Conservation (phyloP, 2,797 vertebrate genomes). For the Manis crassicaudata region DNA sequence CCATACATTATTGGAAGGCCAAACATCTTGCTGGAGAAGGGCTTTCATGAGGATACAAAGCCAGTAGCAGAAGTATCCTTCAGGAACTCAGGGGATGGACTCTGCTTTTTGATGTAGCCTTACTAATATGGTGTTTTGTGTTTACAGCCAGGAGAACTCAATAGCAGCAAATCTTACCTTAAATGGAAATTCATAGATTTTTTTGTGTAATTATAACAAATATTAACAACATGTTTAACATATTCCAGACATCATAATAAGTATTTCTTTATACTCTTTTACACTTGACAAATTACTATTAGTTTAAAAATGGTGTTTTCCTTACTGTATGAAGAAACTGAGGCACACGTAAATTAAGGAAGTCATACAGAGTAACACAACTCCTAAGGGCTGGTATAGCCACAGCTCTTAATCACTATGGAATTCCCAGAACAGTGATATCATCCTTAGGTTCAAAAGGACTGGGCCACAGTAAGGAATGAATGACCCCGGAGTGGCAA, state of each 20-base stretch:
- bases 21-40: neutral
- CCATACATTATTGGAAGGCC: neutral
- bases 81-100: neutral
- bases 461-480: neutral
- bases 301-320: neutral
- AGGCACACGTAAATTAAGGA: neutral
- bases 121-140: neutral
- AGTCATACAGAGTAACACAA: neutral
- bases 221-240: neutral
- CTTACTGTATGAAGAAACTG: neutral
- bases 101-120: neutral
- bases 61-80: neutral
- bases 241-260: neutral
- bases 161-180: neutral
- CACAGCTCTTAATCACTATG: neutral
- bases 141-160: neutral
- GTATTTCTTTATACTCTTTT: neutral
- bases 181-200: neutral
- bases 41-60: neutral
- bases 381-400: accelerated
- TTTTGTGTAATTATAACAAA: neutral
- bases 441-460: neutral
- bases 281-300: neutral
- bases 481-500: neutral
- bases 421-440: neutral